Conservation (phyloP, 2,888 invertebrate genomes). For the Drosophila mimetica region DNA sequence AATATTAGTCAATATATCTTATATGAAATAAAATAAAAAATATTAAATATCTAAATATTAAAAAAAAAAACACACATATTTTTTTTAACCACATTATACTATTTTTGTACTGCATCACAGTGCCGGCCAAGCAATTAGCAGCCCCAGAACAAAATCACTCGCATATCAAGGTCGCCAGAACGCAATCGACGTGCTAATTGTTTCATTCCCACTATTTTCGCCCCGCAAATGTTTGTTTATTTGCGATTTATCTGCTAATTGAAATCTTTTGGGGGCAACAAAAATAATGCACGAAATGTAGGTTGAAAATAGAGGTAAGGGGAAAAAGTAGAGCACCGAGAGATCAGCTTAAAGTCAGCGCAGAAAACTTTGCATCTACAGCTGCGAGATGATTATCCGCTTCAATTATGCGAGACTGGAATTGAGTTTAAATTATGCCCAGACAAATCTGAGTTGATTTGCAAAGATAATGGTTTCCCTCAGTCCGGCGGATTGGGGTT, state of each 20-base stretch:
- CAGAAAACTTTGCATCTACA: background rate
- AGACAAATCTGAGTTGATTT: slow-evolving; percentile 13
- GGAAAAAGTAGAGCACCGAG: background rate
- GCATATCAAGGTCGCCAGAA: slow-evolving; percentile 17
- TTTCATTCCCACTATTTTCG: slow-evolving; percentile 5
- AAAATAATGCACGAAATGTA: background rate
- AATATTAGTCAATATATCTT: too few species aligned
- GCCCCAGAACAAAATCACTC: slow-evolving; percentile 17
- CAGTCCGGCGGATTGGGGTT: slow-evolving; percentile 15
- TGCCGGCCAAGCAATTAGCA: slow-evolving; percentile 33
- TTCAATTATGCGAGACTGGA: slow-evolving; percentile 22
- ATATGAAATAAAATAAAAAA: too few species aligned
- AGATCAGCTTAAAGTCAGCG: slow-evolving; percentile 4
- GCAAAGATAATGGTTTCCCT: slow-evolving; percentile 6
- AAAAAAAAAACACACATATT: too few species aligned
- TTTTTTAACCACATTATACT: too few species aligned
- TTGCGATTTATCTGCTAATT: slow-evolving; percentile 36
- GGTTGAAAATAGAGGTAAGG: background rate
- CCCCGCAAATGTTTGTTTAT: slow-evolving; percentile 11
- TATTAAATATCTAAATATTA: too few species aligned
- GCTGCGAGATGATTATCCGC: slow-evolving; percentile 7
- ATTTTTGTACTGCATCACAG: slow-evolving; percentile 7
- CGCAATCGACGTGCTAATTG: slow-evolving; percentile 31
- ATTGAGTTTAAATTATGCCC: slow-evolving; percentile 24
- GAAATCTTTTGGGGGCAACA: slow-evolving; percentile 20